Conservation (phyloP, 1,140 invertebrate species). For the Caenorhabditis tropicalis region DNA sequence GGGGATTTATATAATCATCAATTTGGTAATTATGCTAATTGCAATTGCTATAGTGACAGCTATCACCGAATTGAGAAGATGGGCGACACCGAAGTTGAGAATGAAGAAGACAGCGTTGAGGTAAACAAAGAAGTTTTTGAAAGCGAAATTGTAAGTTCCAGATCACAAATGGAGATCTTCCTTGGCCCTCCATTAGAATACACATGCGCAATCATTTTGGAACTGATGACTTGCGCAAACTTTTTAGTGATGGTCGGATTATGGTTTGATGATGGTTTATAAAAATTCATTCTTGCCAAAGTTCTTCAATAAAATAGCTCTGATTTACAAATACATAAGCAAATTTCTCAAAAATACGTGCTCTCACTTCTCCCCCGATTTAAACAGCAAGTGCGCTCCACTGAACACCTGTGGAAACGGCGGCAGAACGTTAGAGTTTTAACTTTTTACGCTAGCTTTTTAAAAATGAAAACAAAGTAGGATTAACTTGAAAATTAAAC, state of each 20-base stretch:
- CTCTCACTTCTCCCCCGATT: no score
- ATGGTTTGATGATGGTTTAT: not conserved
- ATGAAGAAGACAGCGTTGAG: not conserved
- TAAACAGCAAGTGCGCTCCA: no score
- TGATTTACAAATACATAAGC: no score
- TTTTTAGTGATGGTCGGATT: not conserved
- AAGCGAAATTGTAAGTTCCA: not conserved
- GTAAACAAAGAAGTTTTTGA: not conserved
- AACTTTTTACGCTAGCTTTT: no score
- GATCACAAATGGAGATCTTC: not conserved
- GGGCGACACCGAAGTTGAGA: not conserved
- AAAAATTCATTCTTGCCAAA: no score
- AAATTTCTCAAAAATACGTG: no score
- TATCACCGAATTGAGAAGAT: not conserved
- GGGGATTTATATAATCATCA: not conserved
- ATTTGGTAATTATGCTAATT: slow-evolving; percentile 22
- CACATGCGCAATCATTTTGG: not conserved
- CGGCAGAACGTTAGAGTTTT: no score
- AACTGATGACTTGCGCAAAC: not conserved
- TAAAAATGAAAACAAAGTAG: no score
- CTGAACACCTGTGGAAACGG: no score
- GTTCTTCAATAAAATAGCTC: no score
- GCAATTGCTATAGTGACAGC: slow-evolving; percentile 2
- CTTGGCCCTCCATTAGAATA: not conserved
- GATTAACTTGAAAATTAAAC: not conserved